Percentiles rank a stretch among this genome's conserved stretches.
Evolutionary conservation across 2,797 vertebrate species (phyloP).

Genomic region (Pteropus rufus): DNA sequence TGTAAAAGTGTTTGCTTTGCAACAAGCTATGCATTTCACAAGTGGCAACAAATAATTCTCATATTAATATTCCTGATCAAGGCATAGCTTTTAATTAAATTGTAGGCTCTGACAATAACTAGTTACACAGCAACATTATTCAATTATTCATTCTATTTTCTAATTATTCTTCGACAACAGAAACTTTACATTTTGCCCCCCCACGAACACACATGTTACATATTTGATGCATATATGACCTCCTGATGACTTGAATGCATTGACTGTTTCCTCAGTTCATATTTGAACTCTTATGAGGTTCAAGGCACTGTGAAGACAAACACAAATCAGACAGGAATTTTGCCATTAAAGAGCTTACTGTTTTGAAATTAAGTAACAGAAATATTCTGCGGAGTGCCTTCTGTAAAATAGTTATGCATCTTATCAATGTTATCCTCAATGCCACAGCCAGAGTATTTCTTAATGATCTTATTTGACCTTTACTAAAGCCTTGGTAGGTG

Average conservation of each 20-base stretch:
- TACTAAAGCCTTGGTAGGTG: neutral
- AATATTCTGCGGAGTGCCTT: neutral
- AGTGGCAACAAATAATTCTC: neutral
- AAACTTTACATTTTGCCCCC: neutral
- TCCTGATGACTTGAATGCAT: neutral
- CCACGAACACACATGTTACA: neutral
- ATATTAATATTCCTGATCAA: neutral
- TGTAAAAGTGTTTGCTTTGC: neutral
- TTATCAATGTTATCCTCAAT: neutral
- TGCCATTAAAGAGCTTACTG: neutral
- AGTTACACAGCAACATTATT: neutral
- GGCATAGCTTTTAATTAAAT: conserved; percentile 15
- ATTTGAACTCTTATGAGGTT: neutral
- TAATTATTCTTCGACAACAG: neutral
- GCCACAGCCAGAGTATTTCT: neutral
- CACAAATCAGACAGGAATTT: neutral
- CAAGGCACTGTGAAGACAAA: neutral
- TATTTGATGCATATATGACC: neutral
- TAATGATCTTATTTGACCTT: neutral
- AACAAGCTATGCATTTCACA: conserved; percentile 1
- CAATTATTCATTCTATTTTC: neutral
- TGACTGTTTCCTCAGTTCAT: neutral
- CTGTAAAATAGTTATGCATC: neutral
- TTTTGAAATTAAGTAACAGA: conserved; percentile 1
- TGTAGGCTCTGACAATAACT: neutral